These are phyloP conservation scores for Anoplophora glabripennis DNA, from an alignment of 1,140 invertebrate species.

Conservation along the genomic window DNA sequence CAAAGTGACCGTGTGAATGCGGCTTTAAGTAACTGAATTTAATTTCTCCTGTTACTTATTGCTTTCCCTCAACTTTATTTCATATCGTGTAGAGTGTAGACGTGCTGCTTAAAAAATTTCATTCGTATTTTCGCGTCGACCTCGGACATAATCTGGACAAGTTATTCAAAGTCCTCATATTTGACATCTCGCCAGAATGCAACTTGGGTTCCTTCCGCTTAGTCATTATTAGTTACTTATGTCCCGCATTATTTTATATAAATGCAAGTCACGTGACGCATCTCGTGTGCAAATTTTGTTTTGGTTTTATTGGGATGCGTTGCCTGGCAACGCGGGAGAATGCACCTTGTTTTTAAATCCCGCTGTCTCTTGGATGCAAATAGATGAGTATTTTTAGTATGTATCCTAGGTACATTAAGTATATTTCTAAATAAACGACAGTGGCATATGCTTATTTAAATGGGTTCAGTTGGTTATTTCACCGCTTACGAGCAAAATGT, in stretches of 20 bases:
- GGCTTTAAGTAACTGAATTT: too few relatives aligned
- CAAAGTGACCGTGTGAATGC: too few relatives aligned
- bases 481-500: not conserved
- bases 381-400: conserved; percentile 38
- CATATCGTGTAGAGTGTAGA: too few relatives aligned
- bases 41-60: too few relatives aligned
- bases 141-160: too few relatives aligned
- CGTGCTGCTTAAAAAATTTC: too few relatives aligned
- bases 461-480: not conserved
- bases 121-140: too few relatives aligned
- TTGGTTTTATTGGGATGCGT: conserved; percentile 12
- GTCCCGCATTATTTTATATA: not conserved
- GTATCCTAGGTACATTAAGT: conserved; percentile 15
- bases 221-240: not conserved
- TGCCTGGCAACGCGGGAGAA: conserved; percentile 30
- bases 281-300: not conserved
- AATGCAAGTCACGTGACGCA: conserved; percentile 5
- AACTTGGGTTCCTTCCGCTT: not conserved
- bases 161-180: too few relatives aligned
- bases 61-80: too few relatives aligned
- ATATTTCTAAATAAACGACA: conserved; percentile 12
- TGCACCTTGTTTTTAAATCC: conserved; percentile 37
- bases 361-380: conserved; percentile 30
- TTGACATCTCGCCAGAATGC: not conserved
- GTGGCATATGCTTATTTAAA: conserved; percentile 17